phyloP scores from a whole-genome alignment of 2,888 invertebrate genomes.

The Magallana nippona region DNA sequence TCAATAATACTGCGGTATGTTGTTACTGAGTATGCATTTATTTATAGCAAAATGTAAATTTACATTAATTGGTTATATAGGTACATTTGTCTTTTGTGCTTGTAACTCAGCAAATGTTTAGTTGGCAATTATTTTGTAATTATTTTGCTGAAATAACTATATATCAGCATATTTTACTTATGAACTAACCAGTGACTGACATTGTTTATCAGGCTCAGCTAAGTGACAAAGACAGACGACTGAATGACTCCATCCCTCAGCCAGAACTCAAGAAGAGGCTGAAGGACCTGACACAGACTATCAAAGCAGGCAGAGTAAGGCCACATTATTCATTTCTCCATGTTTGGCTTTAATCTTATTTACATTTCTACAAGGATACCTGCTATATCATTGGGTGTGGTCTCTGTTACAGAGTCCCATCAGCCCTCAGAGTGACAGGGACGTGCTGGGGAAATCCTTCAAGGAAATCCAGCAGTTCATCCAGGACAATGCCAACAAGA shows the following conservation, averaged over 20 bases:
- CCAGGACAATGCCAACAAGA: conserved; percentile 71
- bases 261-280: conserved; percentile 67
- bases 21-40: background rate
- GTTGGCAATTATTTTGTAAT: too few species aligned
- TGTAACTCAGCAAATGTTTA: too few species aligned
- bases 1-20: conserved; percentile 73
- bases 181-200: background rate
- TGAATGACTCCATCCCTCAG: conserved; percentile 65
- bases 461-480: conserved; percentile 73
- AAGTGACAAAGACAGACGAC: conserved; percentile 59
- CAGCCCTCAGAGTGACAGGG: conserved; percentile 68
- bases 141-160: too few species aligned
- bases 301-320: conserved; percentile 72
- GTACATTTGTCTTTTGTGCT: too few species aligned
- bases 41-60: too few species aligned
- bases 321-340: background rate
- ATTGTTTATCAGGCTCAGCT: conserved; percentile 58
- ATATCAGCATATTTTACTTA: too few species aligned
- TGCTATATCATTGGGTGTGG: background rate
- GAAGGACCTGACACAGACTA: conserved; percentile 67
- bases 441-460: conserved; percentile 73
- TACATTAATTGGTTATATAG: too few species aligned
- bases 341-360: background rate
- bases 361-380: background rate
- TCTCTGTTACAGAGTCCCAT: conserved; percentile 57